Base-by-base conservation (phyloP, 2,888 invertebrate genomes). In the Encarsia formosa region DNA sequence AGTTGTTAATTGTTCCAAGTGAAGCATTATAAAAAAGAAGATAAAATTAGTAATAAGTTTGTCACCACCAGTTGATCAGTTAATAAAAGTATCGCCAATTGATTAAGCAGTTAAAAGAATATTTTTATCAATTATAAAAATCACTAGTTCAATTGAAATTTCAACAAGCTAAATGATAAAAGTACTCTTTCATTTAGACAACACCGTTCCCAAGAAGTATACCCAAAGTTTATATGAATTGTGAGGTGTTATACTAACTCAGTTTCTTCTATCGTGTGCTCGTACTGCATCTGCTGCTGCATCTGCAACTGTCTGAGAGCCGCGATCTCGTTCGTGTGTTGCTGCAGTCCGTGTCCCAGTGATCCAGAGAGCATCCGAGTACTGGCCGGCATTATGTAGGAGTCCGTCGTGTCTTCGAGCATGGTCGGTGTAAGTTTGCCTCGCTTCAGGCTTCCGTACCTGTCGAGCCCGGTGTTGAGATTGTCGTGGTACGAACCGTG, bases 401-500 rank as follows among this genome's bases (percentile, higher is more conserved):
- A 73, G 11, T 73, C 73, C 0, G 72, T 65, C 8, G 69, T 49
- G 49, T 71, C 70, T 22, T 71, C 71, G 19, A 70, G 49, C 43
- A 71, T 63, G 49, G 61, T 65, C 9, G 73, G 67, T 1, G 68
- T 69, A 4, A 70, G 66, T 54, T 71, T 73, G 2, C 71, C 70
- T 3, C 73, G 64, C 24, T 74, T 73, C 23, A 73, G 57, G 39
- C 71, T 73, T 1, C 73, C 71, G 48, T 69, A 73, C 56, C 71
- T 66, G 39, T 73, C 73, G n/a, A 57, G 41, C 2, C 56, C 52
- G 6, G 64, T 63, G 44, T 65, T 70, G 1, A 71, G 59, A 50
- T 71, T 70, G 32, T 73, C 72, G 47, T 71, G 70, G 35, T 70
- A 70, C 19, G 73, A 73, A 4, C 70, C 67, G 46, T 73, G 74